Conservation (phyloP, 2,888 invertebrate species). For the Drosophila colorata region DNA sequence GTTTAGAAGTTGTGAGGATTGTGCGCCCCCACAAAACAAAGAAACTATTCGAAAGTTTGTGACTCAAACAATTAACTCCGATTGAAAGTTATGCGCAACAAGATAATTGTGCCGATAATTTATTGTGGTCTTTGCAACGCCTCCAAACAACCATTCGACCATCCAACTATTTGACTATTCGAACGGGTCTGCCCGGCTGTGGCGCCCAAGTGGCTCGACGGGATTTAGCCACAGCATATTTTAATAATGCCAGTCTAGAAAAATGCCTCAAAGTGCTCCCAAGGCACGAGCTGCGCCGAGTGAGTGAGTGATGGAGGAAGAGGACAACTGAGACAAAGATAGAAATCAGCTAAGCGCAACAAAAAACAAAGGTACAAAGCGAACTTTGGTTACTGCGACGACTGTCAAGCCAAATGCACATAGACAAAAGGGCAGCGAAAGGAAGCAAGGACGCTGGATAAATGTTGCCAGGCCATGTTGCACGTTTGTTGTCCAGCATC, state of each 20-base stretch:
- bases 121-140: constrained; percentile 42
- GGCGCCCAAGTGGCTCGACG: constrained; percentile 33
- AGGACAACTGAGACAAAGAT: constrained; percentile 28
- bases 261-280: constrained; percentile 53
- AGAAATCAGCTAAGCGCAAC: constrained; percentile 59
- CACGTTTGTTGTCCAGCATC: constrained; percentile 50
- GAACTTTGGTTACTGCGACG: constrained; percentile 68
- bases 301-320: not conserved
- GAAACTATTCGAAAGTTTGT: constrained; percentile 59
- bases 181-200: constrained; percentile 22
- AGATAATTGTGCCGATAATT: constrained; percentile 65
- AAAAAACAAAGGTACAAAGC: constrained; percentile 63
- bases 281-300: constrained; percentile 14
- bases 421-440: constrained; percentile 51
- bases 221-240: constrained; percentile 43
- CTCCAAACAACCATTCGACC: constrained; percentile 27
- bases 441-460: constrained; percentile 50
- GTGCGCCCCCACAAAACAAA: constrained; percentile 12
- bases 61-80: constrained; percentile 74
- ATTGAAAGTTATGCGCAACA: constrained; percentile 73
- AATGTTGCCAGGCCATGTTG: constrained; percentile 68
- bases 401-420: constrained; percentile 73
- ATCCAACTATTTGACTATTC: not conserved
- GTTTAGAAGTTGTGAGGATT: not conserved
- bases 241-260: constrained; percentile 57